A percentile compares a stretch with the other conserved stretches of the same genome.
Evolutionary conservation across 2,888 invertebrate genomes (phyloP).

Genomic region (Orchesella flavescens): DNA sequence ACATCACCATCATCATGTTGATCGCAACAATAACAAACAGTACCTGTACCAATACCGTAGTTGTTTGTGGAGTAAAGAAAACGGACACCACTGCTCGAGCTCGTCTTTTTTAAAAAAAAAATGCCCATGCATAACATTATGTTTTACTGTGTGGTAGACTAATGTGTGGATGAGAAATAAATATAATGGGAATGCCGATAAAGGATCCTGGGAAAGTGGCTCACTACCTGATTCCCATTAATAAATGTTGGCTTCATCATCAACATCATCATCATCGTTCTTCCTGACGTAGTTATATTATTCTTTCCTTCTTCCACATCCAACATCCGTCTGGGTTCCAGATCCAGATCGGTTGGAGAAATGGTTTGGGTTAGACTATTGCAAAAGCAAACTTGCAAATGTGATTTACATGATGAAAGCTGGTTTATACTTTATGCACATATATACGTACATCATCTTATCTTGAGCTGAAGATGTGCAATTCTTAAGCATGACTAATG

Average conservation of each 20-base stretch:
- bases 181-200: slow-evolving; percentile 48
- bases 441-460: no score
- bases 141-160: neutral
- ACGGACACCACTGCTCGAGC: slow-evolving; percentile 9
- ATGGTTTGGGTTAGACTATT: no score
- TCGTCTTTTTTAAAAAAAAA: neutral
- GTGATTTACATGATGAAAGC: no score
- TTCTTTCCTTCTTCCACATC: neutral
- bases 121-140: neutral
- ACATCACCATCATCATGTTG: slow-evolving; percentile 30
- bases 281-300: no score
- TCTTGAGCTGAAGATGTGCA: no score
- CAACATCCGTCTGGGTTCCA: neutral
- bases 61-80: slow-evolving; percentile 4
- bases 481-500: no score
- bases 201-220: slow-evolving; percentile 55
- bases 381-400: no score
- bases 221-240: slow-evolving; percentile 48
- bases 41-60: slow-evolving; percentile 42
- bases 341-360: no score
- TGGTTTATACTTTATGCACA: no score
- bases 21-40: slow-evolving; percentile 56
- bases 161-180: neutral
- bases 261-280: neutral
- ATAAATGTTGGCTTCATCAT: neutral